Base-by-base conservation (phyloP, 2,797 vertebrate species). In the Acropternis orthonyx region DNA sequence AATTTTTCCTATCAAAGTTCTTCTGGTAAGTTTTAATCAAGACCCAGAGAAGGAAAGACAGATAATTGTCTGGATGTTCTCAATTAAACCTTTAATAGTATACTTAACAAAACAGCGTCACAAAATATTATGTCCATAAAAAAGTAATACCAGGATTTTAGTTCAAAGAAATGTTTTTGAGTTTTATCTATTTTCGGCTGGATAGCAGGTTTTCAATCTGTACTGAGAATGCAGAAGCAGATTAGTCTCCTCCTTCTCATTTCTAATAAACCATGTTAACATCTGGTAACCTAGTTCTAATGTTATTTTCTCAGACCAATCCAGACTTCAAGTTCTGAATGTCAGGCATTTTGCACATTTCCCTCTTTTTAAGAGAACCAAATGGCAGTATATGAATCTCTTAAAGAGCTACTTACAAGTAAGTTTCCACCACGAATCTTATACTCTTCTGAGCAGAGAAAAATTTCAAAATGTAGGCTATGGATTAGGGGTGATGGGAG, bases 201-300 rank as follows among this genome's bases (percentile, higher is more conserved):
- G 90, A 39, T 82, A 94, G 69, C 74, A 92, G 79, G 59, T 86
- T 96, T 96, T 90, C 94, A 94, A 90, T 95, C 94, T 76, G 82
- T 26, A 78, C 91, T 90, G 82, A 79, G 71, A 93, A 84, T 10
- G 44, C 43, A 93, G 92, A 95, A 95, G 89, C 88, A 96, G 95
- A 95, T 96, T 96, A 94, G 80, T 96, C 48, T 93, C 87, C 63
- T 96, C 76, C 76, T 84, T 3, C 85, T 94, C 77, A 71, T 74
- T 96, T 92, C 93, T 76, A 95, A 84, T 72, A 95, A 93, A 96
- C 86, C 85, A 96, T 54, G 92, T 76, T 88, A 97, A 97, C 95
- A 97, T 94, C 95, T 96, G 96, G 95, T 85, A 95, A 79, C 85
- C 74, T 69, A 91, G 67, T 73, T 91, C 63, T 68, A 73, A 73